These are phyloP conservation scores for Drosophila micromelanica DNA, from an alignment of 1,140 invertebrate genomes.

Conservation along the genomic window DNA sequence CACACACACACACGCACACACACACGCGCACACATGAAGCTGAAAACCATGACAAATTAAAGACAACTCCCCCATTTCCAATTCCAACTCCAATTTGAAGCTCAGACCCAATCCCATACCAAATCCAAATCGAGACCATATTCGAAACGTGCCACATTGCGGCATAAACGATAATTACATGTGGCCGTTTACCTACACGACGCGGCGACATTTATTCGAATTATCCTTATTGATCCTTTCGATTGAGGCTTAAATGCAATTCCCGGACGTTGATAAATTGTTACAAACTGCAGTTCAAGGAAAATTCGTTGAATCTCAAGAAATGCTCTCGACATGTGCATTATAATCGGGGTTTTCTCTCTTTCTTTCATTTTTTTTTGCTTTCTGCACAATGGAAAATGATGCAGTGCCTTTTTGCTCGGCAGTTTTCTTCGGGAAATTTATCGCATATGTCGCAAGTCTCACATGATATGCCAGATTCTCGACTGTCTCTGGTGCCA, in stretches of 20 bases:
- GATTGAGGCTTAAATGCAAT: slow-evolving; percentile 71
- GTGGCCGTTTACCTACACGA: slow-evolving; percentile 49
- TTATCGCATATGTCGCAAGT: slow-evolving; percentile 81
- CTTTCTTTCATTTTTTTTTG: slow-evolving; percentile 11
- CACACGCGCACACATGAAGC: slow-evolving; percentile 39
- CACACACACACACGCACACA: slow-evolving; percentile 17
- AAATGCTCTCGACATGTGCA: slow-evolving; percentile 45
- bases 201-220: slow-evolving; percentile 60
- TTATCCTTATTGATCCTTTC: slow-evolving; percentile 78
- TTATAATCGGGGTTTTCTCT: slow-evolving; percentile 28
- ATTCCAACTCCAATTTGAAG: slow-evolving; percentile 9
- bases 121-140: slow-evolving; percentile 43
- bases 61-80: slow-evolving; percentile 41
- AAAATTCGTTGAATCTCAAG: slow-evolving; percentile 48
- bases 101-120: slow-evolving; percentile 13
- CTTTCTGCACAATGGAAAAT: slow-evolving; percentile 56
- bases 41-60: slow-evolving; percentile 80
- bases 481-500: slow-evolving; percentile 29
- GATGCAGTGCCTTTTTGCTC: slow-evolving; percentile 56
- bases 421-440: slow-evolving; percentile 56
- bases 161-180: slow-evolving; percentile 80
- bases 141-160: slow-evolving; percentile 72
- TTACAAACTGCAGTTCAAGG: slow-evolving; percentile 56
- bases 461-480: slow-evolving; percentile 78
- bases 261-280: slow-evolving; percentile 75